A percentile compares a stretch with the other conserved stretches of the same genome.
Evolutionary conservation across 2,113 vertebrate species (phyloP).

Genomic region (Apus apus): DNA sequence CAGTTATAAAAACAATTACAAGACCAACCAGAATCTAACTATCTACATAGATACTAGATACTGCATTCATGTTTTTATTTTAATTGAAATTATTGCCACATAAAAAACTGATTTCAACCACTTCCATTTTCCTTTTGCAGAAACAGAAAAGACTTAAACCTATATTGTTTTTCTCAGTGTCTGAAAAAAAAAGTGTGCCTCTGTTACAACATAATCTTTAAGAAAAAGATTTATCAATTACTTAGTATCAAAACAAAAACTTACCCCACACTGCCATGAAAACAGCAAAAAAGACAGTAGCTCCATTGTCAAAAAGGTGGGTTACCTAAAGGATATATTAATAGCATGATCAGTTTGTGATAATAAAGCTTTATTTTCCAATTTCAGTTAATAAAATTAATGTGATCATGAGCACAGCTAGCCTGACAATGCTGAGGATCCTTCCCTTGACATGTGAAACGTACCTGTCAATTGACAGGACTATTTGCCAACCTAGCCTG

Average conservation of each 20-base stretch:
- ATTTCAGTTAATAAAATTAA: background rate
- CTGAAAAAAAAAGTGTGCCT: background rate
- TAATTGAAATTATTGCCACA: background rate
- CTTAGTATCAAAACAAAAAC: constrained; percentile 39
- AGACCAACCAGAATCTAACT: background rate
- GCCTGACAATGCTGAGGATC: background rate
- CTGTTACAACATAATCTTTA: background rate
- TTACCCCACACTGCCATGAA: constrained; percentile 99
- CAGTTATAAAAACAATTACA: background rate
- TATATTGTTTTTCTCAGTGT: background rate
- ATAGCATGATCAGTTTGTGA: background rate
- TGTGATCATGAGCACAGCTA: background rate
- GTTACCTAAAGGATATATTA: constrained; percentile 81
- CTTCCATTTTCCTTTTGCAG: background rate
- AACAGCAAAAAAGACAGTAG: constrained; percentile 96
- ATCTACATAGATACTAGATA: background rate
- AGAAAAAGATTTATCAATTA: background rate
- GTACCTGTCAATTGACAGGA: background rate
- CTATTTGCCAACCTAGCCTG: background rate
- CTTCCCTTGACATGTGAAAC: background rate
- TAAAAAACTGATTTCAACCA: background rate
- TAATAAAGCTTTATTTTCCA: background rate
- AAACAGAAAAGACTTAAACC: background rate
- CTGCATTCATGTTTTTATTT: background rate
- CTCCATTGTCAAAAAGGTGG: constrained; percentile 95